A percentile compares a stretch with the other conserved stretches of the same genome.
Conservation (phyloP, 2,797 vertebrate genomes). For the Tadarida brasiliensis region DNA sequence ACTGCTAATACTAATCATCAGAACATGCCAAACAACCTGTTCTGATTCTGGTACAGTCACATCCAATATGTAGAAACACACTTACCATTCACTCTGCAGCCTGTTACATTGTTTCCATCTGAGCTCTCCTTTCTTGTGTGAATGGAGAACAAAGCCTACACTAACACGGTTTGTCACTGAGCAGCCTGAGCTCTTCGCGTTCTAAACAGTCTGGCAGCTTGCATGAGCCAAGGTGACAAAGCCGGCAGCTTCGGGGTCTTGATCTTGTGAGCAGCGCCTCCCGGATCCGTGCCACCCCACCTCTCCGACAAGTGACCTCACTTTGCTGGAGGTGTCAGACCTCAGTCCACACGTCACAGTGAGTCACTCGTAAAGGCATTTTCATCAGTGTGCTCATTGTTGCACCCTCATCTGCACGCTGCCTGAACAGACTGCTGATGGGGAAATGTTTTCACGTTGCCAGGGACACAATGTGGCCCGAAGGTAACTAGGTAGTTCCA, state of each 20-base stretch:
- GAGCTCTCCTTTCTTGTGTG: conserved; percentile 51
- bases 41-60: conserved; percentile 3
- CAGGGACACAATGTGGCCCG: background rate
- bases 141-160: conserved; percentile 75
- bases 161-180: conserved; percentile 65
- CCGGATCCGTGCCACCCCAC: fast-evolving
- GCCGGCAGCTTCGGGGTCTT: background rate
- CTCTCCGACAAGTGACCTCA: background rate
- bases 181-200: conserved; percentile 63
- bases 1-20: conserved; percentile 20
- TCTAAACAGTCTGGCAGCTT: conserved; percentile 55
- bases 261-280: background rate
- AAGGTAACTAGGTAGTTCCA: background rate
- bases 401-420: background rate
- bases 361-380: background rate
- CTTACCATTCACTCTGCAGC: conserved; percentile 23
- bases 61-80: conserved; percentile 55
- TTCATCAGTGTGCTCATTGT: background rate
- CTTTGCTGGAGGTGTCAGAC: background rate
- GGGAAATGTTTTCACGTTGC: background rate
- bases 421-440: background rate
- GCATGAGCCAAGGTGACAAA: background rate
- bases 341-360: background rate
- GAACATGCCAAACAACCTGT: background rate
- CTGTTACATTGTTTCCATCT: conserved; percentile 67